phyloP scores from a whole-genome alignment of 2,113 vertebrate genomes.

The Uropsilus gracilis region DNA sequence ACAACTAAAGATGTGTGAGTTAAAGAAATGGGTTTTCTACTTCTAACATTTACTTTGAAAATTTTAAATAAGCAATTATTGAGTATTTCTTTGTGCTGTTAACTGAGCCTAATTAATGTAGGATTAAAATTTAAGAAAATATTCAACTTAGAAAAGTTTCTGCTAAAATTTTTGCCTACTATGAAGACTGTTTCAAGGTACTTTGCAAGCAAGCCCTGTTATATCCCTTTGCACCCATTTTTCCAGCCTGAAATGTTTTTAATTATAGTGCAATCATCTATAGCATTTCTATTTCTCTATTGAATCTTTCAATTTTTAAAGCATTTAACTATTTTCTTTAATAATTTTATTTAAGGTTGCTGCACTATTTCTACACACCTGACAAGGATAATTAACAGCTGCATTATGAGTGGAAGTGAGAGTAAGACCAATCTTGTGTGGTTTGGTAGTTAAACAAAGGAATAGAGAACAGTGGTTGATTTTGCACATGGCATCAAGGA shows the following conservation, averaged over 20 bases:
- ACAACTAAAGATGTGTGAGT: constrained; percentile 13
- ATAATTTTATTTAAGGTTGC: constrained; percentile 57
- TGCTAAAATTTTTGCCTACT: not conserved
- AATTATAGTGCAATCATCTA: not conserved
- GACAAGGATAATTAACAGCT: constrained; percentile 42
- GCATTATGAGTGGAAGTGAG: not conserved
- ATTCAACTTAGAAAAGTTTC: constrained; percentile 2
- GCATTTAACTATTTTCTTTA: not conserved
- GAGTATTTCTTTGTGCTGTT: not conserved
- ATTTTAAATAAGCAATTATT: constrained; percentile 10
- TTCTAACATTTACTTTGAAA: not conserved
- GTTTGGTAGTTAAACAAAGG: constrained; percentile 70
- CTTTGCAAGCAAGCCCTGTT: not conserved
- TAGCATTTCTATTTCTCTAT: constrained; percentile 13
- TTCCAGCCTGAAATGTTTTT: constrained; percentile 31
- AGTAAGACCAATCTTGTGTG: not conserved
- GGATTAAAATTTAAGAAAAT: constrained; percentile 1
- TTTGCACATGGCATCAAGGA: constrained; percentile 34
- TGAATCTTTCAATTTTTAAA: constrained; percentile 20
- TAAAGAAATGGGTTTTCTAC: not conserved
- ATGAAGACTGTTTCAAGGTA: not conserved
- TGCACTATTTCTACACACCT: constrained; percentile 46
- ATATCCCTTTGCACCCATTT: not conserved
- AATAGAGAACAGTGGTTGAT: constrained; percentile 53
- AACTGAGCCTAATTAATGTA: not conserved